Base-by-base conservation (phyloP, 2,797 vertebrate genomes). In the Gallinago solitaria region DNA sequence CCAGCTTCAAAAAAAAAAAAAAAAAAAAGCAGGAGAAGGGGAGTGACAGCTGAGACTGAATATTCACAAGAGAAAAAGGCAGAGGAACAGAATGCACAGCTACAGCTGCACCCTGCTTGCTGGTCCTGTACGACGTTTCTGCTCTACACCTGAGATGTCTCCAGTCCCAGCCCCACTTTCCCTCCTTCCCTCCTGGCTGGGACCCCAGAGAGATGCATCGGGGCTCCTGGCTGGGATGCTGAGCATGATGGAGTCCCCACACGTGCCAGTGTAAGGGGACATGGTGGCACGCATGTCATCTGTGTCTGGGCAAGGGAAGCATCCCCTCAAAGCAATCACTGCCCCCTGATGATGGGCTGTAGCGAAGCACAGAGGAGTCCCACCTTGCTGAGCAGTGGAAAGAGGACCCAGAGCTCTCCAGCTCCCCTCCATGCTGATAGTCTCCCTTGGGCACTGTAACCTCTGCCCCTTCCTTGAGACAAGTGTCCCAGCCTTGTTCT, bases 1-100 rank as follows among this genome's bases (percentile, higher is more conserved):
- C 92, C 50, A 67, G n/a, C 96, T 96, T 97, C 73, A 89, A 94
- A 90, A 43, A 43, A 17, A 43, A 41, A 41, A 41, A 41, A 41
- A 41, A 95, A 33, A 78, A 90, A 95, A 35, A 87, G 85, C 56
- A 45, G 45, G 12, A 70, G 75, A 93, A 65, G 50, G 39, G 2
- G 51, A 64, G 51, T 77, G 83, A 74, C 77, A 84, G 75, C 64
- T 45, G 71, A 39, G 68, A 39, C 48, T 56, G 43, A 96, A 83
- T 56, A 90, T 96, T 83, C 83, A 85, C 1, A 21, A 75, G 83
- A 68, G 74, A 74, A 86, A 79, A 11, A 30, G 30, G 35, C 51
- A 17, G 51, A 67, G 50, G 24, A 95, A 64, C 53, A 43, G 81
- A 39, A 27, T 9, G 16, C 24, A 6, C 39, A 39, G n/a, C 25